phyloP scores from a whole-genome alignment of 2,113 vertebrate species.

The Paramisgurnus dabryanus region DNA sequence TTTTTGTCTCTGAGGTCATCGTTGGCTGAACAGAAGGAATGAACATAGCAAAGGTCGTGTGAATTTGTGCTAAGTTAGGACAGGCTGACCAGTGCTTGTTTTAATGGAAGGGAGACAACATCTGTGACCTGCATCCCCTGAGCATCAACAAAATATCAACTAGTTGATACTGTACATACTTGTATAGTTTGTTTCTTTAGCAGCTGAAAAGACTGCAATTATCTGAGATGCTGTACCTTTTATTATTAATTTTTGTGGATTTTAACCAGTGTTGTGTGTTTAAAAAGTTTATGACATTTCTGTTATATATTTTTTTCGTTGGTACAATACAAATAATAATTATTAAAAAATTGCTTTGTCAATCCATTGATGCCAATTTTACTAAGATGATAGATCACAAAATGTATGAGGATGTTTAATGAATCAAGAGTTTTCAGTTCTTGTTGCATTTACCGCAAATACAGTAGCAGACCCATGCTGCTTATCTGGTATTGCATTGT shows the following conservation, averaged over 20 bases:
- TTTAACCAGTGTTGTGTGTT: no score
- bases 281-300: no score
- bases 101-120: background rate
- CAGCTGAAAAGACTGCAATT: background rate
- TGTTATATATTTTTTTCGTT: no score
- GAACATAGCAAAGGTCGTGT: slow-evolving; percentile 22
- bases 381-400: no score
- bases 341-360: no score
- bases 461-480: no score
- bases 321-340: no score
- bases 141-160: slow-evolving; percentile 1
- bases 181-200: slow-evolving; percentile 2
- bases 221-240: background rate
- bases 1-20: background rate
- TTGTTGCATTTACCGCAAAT: no score
- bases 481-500: no score
- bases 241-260: background rate
- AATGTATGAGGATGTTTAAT: no score
- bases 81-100: background rate
- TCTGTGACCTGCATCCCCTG: background rate
- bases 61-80: slow-evolving; percentile 1
- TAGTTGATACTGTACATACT: background rate
- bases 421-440: no score
- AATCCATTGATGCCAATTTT: no score
- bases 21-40: background rate